Evolutionary conservation across 1,140 invertebrate species (phyloP), one percentile per base, ranked within the genome.

Genomic region (Plectrocnemia conspersa): DNA sequence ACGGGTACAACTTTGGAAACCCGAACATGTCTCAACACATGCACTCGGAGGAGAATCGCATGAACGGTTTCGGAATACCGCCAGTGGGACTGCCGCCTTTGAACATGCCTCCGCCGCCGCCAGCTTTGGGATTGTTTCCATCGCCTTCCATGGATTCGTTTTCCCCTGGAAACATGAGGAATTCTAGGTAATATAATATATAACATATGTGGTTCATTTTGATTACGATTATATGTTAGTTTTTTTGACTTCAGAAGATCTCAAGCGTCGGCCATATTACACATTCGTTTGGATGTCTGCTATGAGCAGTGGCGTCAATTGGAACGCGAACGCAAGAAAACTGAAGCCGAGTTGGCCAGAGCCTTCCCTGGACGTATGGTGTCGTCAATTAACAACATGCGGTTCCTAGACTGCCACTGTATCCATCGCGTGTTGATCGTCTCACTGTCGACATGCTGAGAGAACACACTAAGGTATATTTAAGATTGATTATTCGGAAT

Each of bases 281-380:
- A 89, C 67, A 70, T 79, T n/a, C 77, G 82, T 15, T 70, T 92
- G 4, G 89, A 92, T 64, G 82, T 88, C 47, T 89, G 86, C 58
- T 88, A 87, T 64, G 87, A 89, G 47, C 88, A 91, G 63, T 91
- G 89, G 69, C 83, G 86, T 54, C 82, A 85, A 58, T 65, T 91
- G 23, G 89, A 91, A 64, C 85, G 88, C 49, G 89, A 91, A 67
- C 73, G 89, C 2, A 91, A 92, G 66, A 88, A 88, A 63, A 91
- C 88, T 3, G 89, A 93, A 65, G 89, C 88, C 2, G 83, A 88
- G 47, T 70, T 92, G 16, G 88, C 88, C 1, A 74, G 87, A 3
- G 83, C 87, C 57, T 88, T 89, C 66, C 85, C 88, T 7, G 88
- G 88, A 0, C 83, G 87, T 57, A 85, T 86, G 59, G 85, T 92